Base-by-base conservation (phyloP, 1,140 invertebrate genomes). In the Meloidogyne chitwoodi region DNA sequence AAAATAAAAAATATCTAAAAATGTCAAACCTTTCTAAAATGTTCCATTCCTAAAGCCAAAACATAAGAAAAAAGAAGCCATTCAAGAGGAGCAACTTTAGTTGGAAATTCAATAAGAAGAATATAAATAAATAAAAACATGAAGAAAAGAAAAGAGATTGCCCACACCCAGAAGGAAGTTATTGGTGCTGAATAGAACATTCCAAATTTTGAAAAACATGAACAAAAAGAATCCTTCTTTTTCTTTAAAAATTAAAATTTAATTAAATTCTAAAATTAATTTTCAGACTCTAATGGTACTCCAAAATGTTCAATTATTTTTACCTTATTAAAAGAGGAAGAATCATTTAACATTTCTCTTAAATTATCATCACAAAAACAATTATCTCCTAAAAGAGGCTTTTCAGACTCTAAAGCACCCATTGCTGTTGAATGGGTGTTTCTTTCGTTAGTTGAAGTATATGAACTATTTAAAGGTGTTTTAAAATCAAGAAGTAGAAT, bases 91-190 rank as follows among this genome's bases (percentile, higher is more conserved):
- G 22, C 19, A 16, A 83, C 74, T 24, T 80, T 77, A 3, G 22
- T 3, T 14, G 85, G 84, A n/a, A 85, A 87, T 73, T 86, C 77
- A 29, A 87, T 74, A 79, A 98, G 90, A 79, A 98, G 93, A 75
- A 92, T 92, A 88, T 94, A 97, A 34, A 93, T 95, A 88, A 93
- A 96, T 81, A 94, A 90, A 81, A 93, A 89, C 84, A 98, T 89
- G 89, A 98, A 98, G 83, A 93, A 89, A 83, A 95, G 91, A 88
- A 96, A 98, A 27, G 94, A 93, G 87, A 97, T 92, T 93, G 94
- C 93, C 90, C 97, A 94, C n/a, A 93, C 92, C 93, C 94, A 98
- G 89, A 98, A 98, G 88, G 98, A 97, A 6, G 95, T 96, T 71
- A 98, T 95, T 1, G 96, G 96, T 68, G 96, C 94, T 27, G 93